Percentiles rank a stretch among this genome's conserved stretches.
Conservation (phyloP, 2,888 invertebrate species). For the Eumacrocentrus americanus region DNA sequence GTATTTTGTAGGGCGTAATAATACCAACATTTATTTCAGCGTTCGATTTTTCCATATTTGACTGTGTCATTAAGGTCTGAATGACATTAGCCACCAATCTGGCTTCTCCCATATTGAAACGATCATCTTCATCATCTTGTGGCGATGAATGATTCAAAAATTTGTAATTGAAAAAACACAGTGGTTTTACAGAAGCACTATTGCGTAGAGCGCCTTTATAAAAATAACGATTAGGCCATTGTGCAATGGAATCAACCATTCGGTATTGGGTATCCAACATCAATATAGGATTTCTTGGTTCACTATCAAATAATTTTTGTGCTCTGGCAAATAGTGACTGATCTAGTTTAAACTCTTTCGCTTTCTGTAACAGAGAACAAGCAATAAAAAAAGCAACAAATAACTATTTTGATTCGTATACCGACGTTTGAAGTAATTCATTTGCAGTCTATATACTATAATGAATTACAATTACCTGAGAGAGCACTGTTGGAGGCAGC, state of each 20-base stretch:
- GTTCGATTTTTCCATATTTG: slow-evolving; percentile 45
- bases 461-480: too few relatives aligned
- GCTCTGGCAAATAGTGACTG: slow-evolving; percentile 81
- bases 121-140: slow-evolving; percentile 55
- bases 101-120: slow-evolving; percentile 68
- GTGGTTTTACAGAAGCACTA: slow-evolving; percentile 35
- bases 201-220: slow-evolving; percentile 67
- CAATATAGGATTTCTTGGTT: slow-evolving; percentile 61
- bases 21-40: slow-evolving; percentile 65
- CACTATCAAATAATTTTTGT: slow-evolving; percentile 66
- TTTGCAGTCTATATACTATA: too few relatives aligned
- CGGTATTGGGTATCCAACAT: slow-evolving; percentile 77
- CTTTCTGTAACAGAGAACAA: slow-evolving; percentile 72
- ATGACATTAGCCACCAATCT: slow-evolving; percentile 66
- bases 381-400: not conserved
- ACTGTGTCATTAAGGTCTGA: slow-evolving; percentile 57
- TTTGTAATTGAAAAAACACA: slow-evolving; percentile 66
- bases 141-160: slow-evolving; percentile 65
- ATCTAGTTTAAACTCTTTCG: slow-evolving; percentile 71
- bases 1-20: slow-evolving; percentile 74
- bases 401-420: too few relatives aligned
- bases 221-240: slow-evolving; percentile 78
- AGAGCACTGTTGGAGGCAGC: slow-evolving; percentile 76
- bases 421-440: too few relatives aligned
- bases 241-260: slow-evolving; percentile 82